Percentiles rank a stretch among this genome's conserved stretches.
phyloP scores from a whole-genome alignment of 53 echinoderm and acorn worm species.

The Patiria pectinifera region DNA sequence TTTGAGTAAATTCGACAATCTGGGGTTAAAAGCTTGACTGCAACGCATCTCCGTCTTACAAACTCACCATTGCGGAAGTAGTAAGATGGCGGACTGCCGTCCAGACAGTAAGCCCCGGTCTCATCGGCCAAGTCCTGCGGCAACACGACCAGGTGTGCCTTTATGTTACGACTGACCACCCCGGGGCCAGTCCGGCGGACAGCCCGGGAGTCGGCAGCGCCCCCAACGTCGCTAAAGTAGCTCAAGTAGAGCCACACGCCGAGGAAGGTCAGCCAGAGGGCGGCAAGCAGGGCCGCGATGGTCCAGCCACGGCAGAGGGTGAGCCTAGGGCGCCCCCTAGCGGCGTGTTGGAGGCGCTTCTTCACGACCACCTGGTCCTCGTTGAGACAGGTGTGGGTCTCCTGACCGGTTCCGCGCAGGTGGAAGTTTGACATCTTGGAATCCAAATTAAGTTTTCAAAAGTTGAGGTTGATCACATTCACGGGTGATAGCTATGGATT shows the following conservation, averaged over 20 bases:
- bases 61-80: slow-evolving; percentile 78
- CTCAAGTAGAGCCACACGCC: slow-evolving; percentile 30
- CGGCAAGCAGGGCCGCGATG: slow-evolving; percentile 15
- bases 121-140: slow-evolving; percentile 63
- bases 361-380: slow-evolving; percentile 43
- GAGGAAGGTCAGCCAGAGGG: slow-evolving; percentile 23
- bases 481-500: too few relatives aligned
- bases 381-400: slow-evolving; percentile 37
- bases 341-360: neutral
- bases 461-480: too few relatives aligned
- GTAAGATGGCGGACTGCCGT: slow-evolving; percentile 84
- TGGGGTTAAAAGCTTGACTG: too few relatives aligned
- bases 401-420: slow-evolving; percentile 35
- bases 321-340: neutral
- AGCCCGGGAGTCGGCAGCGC: too few relatives aligned
- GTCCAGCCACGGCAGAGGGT: slow-evolving; percentile 7
- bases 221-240: neutral
- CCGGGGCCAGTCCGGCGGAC: too few relatives aligned
- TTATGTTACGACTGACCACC: slow-evolving; percentile 1
- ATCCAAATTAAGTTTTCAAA: neutral
- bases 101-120: slow-evolving; percentile 78
- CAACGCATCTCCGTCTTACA: neutral
- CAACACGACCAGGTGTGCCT: slow-evolving; percentile 49
- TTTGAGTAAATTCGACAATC: too few relatives aligned
- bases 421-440: slow-evolving; percentile 32